Base-by-base conservation (phyloP, 2,797 vertebrate species). In the Hippocampus kuda region DNA sequence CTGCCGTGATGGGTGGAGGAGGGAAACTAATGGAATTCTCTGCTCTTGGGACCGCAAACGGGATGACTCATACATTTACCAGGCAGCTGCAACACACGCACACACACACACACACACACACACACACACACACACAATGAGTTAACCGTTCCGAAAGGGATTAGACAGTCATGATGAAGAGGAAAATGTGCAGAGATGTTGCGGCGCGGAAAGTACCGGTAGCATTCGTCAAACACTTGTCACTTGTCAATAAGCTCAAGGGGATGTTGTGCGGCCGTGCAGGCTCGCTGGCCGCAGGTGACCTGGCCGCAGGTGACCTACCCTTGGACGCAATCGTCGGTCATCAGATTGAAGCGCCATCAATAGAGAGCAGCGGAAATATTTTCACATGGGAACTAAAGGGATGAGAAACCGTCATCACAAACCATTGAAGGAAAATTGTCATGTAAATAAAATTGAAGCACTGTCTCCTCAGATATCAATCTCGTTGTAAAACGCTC, bases 51-150 rank as follows among this genome's bases (percentile, higher is more conserved):
- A 79, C 75, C 82, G 75, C 74, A 74, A 71, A 67, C 79, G 77
- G 81, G 82, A 86, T 88, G 88, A 91, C 83, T 90, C 87, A 87
- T 80, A 77, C 78, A 71, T 74, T 75, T 84, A 63, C 51, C 81
- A 83, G 77, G 76, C 84, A 82, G 85, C 80, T 83, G 78, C 85
- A 78, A 79, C 46, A 48, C 73, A 60, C 73, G 68, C 63, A 67
- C 54, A 77, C 49, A 70, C 68, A 68, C 34, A 34, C 34, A 24
- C n/a, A 65, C 24, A 48, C n/a, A 18, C 13, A 10, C 24, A 26
- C 44, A 27, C 42, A 48, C 64, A 48, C 8, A 11, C 26, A 66
- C 26, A 34, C 27, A 54, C 26, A 22, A 26, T 13, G 20, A 22
- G 48, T 53, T 38, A 22, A n/a, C 30, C 1, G 30, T 13, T 54